Evolutionary conservation across 2,113 vertebrate genomes (phyloP).

Genomic region (Ameiurus melas): DNA sequence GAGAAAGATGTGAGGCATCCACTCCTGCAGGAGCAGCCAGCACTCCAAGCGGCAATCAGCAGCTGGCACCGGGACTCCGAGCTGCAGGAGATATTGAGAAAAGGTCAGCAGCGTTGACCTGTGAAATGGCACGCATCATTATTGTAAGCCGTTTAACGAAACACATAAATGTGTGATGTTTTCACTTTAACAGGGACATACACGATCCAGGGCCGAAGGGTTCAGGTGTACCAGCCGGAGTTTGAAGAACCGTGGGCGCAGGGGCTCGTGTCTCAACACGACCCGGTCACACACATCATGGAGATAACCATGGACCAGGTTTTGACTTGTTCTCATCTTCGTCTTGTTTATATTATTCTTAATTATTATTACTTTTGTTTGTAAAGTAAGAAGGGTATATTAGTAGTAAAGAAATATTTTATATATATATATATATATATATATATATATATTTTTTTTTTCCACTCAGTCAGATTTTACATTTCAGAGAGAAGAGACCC

Average conservation of each 20-base stretch:
- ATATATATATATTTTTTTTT: not conserved
- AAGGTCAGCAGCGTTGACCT: constrained; percentile 77
- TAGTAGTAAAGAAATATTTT: not conserved
- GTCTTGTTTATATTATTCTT: not conserved
- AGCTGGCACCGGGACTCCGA: constrained; percentile 88
- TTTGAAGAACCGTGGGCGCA: constrained; percentile 86
- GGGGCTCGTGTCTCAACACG: constrained; percentile 89
- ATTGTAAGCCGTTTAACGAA: not conserved
- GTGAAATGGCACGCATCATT: not conserved
- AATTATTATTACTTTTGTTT: not conserved
- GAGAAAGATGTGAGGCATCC: constrained; percentile 84
- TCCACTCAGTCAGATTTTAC: not conserved
- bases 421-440: too few species aligned
- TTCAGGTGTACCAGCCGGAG: constrained; percentile 95
- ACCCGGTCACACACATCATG: constrained; percentile 90
- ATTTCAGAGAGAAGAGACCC: constrained; percentile 83
- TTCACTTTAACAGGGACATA: constrained; percentile 78
- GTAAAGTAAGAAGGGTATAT: not conserved
- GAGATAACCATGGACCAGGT: constrained; percentile 93
- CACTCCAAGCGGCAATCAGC: constrained; percentile 84
- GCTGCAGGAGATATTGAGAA: constrained; percentile 94
- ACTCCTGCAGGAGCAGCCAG: constrained; percentile 84
- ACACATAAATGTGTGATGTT: not conserved
- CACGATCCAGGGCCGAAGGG: constrained; percentile 89
- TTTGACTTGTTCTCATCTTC: not conserved